These are phyloP conservation scores for Melanerpes aurifrons DNA, from an alignment of 2,113 vertebrate species.

Conservation along the genomic window DNA sequence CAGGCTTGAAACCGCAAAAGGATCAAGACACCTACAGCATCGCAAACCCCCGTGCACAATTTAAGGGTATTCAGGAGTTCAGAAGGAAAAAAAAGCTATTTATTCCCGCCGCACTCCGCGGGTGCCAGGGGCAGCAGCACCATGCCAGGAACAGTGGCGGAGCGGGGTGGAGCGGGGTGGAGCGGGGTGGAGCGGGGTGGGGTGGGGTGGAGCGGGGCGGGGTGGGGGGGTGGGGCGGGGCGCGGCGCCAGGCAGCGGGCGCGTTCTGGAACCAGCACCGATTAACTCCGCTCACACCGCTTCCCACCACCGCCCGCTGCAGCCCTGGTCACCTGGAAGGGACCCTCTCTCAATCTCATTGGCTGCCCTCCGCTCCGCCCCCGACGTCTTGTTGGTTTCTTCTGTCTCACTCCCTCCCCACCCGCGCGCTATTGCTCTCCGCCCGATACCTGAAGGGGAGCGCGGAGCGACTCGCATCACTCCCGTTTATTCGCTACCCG, in stretches of 20 bases:
- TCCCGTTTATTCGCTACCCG: background rate
- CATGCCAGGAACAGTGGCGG: too few relatives aligned
- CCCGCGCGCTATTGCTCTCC: background rate
- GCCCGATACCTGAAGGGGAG: background rate
- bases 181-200: too few relatives aligned
- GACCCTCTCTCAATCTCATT: background rate
- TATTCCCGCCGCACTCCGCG: too few relatives aligned
- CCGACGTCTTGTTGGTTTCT: background rate
- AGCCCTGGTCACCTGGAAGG: background rate
- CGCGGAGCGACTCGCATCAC: background rate
- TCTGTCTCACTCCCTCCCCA: rapidly evolving
- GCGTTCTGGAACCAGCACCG: background rate
- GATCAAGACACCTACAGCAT: rapidly evolving
- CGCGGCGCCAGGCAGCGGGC: background rate
- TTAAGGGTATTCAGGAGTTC: rapidly evolving
- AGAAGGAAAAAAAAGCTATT: too few relatives aligned
- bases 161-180: background rate
- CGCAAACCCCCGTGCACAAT: rapidly evolving
- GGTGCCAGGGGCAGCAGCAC: background rate
- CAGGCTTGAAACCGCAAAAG: rapidly evolving
- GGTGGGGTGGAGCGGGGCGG: background rate
- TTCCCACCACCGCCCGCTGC: too few relatives aligned
- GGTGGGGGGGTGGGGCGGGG: background rate
- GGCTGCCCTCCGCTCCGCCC: background rate
- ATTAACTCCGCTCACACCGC: too few relatives aligned